Conservation (phyloP, 1,140 invertebrate genomes). For the Saccostrea glomerata region DNA sequence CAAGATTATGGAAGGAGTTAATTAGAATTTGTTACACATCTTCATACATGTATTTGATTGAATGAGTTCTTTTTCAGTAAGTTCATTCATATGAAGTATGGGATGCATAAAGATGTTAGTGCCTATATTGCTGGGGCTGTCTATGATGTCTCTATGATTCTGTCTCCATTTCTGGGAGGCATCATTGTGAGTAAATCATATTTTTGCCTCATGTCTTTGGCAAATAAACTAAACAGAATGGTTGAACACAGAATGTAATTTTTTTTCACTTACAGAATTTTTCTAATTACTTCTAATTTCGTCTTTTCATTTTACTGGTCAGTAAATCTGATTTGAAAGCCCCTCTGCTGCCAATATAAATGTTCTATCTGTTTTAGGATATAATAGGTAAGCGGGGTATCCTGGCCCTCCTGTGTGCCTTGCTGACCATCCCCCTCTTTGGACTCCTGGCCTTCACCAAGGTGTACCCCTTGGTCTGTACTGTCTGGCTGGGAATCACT, state of each 20-base stretch:
- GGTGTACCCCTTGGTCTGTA: constrained; percentile 76
- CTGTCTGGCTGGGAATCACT: constrained; percentile 79
- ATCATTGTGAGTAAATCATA: constrained; percentile 77
- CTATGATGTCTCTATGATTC: constrained; percentile 79
- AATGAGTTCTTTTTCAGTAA: constrained; percentile 70
- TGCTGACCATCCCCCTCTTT: constrained; percentile 79
- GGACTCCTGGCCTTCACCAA: constrained; percentile 77
- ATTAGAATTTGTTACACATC: no score
- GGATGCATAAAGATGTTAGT: constrained; percentile 66
- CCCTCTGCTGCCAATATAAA: no score
- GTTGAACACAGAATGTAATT: not conserved
- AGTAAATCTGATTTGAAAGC: no score
- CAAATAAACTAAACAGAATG: not conserved
- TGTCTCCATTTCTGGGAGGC: constrained; percentile 79
- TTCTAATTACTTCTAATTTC: no score
- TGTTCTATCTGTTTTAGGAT: constrained; percentile 71
- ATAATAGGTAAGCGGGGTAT: constrained; percentile 77
- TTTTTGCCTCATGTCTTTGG: not conserved
- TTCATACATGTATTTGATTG: no score
- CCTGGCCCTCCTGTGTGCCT: constrained; percentile 74
- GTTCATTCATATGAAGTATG: constrained; percentile 77
- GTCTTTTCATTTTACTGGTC: no score
- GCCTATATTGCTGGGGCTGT: constrained; percentile 78
- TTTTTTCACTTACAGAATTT: no score
- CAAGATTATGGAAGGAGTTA: no score